A percentile compares a stretch with the other conserved stretches of the same genome.
These are phyloP conservation scores for Melanotaenia parkinsoni DNA, from an alignment of 2,797 vertebrate genomes.

Conservation along the genomic window DNA sequence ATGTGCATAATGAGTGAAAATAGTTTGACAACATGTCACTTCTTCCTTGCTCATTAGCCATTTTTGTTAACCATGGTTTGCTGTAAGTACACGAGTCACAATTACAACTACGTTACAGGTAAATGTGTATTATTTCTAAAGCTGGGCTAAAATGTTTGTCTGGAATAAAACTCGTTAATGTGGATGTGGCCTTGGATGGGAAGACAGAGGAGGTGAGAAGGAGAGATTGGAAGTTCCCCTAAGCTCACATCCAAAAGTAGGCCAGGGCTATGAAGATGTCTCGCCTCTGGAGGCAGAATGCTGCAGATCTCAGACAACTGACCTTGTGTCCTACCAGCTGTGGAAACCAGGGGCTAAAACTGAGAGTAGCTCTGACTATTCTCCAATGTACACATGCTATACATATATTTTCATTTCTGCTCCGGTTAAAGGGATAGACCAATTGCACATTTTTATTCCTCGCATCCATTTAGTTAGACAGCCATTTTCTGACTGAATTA, in stretches of 20 bases:
- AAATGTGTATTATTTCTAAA: background rate
- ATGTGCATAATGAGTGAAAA: no score
- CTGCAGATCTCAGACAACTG: slow-evolving; percentile 24
- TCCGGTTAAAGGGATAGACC: slow-evolving; percentile 30
- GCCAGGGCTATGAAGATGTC: slow-evolving; percentile 9
- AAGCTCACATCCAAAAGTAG: slow-evolving; percentile 10
- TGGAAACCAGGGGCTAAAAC: slow-evolving; percentile 28
- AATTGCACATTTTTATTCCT: slow-evolving; percentile 37
- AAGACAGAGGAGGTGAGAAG: background rate
- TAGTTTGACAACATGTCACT: no score
- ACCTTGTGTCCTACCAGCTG: slow-evolving; percentile 21
- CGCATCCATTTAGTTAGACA: slow-evolving; percentile 30
- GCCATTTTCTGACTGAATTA: slow-evolving; percentile 14
- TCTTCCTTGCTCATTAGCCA: no score
- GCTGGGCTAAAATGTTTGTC: background rate
- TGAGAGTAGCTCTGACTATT: slow-evolving; percentile 5
- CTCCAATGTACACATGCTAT: slow-evolving; percentile 24
- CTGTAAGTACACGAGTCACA: background rate
- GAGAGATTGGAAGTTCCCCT: background rate
- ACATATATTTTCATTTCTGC: slow-evolving; percentile 42
- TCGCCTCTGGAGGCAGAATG: slow-evolving; percentile 11
- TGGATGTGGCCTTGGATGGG: background rate
- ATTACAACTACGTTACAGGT: background rate
- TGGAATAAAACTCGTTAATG: background rate
- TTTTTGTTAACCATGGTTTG: background rate